A percentile compares a stretch with the other conserved stretches of the same genome.
These are phyloP conservation scores for Sphinx pinastri DNA, from an alignment of 2,888 invertebrate genomes.

Conservation along the genomic window DNA sequence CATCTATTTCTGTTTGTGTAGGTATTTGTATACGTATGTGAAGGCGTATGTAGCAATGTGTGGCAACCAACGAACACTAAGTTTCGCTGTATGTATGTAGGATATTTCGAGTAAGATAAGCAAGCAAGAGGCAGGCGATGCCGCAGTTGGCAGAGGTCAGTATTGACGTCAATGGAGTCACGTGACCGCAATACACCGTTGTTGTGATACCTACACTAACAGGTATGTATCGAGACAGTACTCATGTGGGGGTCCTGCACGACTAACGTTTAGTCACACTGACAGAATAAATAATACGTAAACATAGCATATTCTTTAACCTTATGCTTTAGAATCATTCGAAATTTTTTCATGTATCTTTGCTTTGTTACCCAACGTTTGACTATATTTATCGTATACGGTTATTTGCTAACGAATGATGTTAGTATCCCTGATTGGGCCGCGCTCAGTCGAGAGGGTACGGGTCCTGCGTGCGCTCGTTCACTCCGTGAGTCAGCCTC, in stretches of 20 bases:
- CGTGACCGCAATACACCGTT: slow-evolving; percentile 75
- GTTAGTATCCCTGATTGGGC: not conserved
- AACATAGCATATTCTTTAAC: not conserved
- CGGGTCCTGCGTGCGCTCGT: not conserved
- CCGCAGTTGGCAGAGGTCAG: slow-evolving; percentile 85
- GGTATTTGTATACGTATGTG: not conserved
- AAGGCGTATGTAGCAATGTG: not conserved
- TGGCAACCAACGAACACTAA: not conserved
- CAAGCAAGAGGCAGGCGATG: slow-evolving; percentile 71
- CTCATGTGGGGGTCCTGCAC: slow-evolving; percentile 7
- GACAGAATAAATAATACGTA: not conserved
- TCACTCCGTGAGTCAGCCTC: not conserved
- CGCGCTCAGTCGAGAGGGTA: not conserved
- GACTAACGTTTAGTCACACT: not conserved
- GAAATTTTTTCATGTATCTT: not conserved
- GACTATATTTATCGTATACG: not conserved
- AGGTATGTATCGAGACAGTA: slow-evolving; percentile 25
- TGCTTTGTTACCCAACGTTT: not conserved
- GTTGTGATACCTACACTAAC: slow-evolving; percentile 43
- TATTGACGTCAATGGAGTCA: slow-evolving; percentile 89
- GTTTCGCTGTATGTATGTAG: slow-evolving; percentile 46
- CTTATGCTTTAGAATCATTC: not conserved
- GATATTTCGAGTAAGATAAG: slow-evolving; percentile 77
- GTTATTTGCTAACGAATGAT: not conserved
- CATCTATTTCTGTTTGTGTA: not conserved